These are phyloP conservation scores for Athalia rosae DNA, from an alignment of 2,888 invertebrate species.

Conservation along the genomic window DNA sequence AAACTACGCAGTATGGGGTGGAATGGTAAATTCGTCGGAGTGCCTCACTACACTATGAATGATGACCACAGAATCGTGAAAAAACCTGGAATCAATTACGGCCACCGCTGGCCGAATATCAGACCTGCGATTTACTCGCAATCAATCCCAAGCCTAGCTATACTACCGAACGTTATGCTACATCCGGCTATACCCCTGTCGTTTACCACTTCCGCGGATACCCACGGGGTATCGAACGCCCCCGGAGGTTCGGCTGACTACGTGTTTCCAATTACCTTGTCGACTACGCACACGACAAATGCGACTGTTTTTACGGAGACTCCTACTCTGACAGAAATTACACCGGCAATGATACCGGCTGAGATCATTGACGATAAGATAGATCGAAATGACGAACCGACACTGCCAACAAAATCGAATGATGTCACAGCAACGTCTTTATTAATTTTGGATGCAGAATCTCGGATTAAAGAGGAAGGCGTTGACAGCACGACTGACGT, in stretches of 20 bases:
- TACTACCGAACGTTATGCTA: constrained; percentile 8
- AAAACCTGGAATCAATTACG: constrained; percentile 25
- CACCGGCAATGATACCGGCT: too few species aligned
- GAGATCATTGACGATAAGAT: background rate
- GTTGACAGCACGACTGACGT: background rate
- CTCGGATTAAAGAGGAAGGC: too few species aligned
- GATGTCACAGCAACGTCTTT: background rate
- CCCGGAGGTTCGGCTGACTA: background rate
- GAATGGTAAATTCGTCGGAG: background rate
- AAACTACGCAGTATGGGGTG: constrained; percentile 20
- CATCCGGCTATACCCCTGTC: constrained; percentile 14
- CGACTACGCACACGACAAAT: constrained; percentile 9
- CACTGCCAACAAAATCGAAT: background rate
- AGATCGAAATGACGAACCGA: background rate
- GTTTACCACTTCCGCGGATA: constrained; percentile 22
- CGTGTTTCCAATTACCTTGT: constrained; percentile 22
- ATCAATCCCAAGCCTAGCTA: background rate
- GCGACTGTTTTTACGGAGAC: constrained; percentile 14
- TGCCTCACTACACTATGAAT: constrained; percentile 44
- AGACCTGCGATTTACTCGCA: background rate
- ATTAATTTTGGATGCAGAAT: too few species aligned
- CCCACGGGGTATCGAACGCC: constrained; percentile 6
- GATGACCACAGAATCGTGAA: constrained; percentile 42
- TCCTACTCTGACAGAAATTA: background rate
- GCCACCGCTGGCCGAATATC: constrained; percentile 1